These are phyloP conservation scores for Ophion ellenae DNA, from an alignment of 2,888 invertebrate species.

Conservation along the genomic window DNA sequence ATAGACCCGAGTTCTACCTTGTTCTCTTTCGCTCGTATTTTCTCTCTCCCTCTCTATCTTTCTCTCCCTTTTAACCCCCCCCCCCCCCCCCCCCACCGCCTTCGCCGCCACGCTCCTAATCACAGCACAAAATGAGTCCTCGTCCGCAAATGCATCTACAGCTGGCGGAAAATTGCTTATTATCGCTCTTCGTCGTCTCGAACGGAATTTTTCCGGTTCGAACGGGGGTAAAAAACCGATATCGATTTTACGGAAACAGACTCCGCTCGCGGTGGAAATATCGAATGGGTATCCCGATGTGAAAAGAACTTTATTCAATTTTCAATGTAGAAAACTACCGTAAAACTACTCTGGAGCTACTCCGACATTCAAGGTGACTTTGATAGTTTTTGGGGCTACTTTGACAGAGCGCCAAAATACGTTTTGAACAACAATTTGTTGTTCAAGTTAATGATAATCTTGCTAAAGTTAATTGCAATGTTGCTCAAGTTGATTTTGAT, in stretches of 20 bases:
- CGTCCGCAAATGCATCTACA: conserved; percentile 1
- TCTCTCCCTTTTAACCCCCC: background rate
- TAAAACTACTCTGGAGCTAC: too few species aligned
- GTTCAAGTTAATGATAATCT: too few species aligned
- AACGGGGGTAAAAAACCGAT: conserved; percentile 4
- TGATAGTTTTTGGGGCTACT: too few species aligned
- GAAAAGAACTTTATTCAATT: background rate
- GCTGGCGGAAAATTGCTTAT: conserved; percentile 53
- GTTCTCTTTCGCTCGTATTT: conserved; percentile 1
- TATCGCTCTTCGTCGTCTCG: conserved; percentile 5
- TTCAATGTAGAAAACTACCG: background rate
- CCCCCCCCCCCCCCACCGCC: background rate
- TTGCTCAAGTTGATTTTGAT: too few species aligned
- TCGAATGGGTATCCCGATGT: background rate
- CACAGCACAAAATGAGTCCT: conserved; percentile 39
- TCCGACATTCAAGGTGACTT: too few species aligned
- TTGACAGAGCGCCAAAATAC: too few species aligned
- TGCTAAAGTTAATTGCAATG: too few species aligned
- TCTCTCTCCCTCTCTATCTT: background rate
- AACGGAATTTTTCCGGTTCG: background rate
- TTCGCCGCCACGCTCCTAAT: conserved; percentile 8
- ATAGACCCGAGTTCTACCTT: background rate
- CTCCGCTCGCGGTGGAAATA: background rate
- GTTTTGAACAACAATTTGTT: too few species aligned
- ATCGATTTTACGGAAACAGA: background rate